phyloP scores from a whole-genome alignment of 1,140 invertebrate genomes.

The Micrasema minimum region DNA sequence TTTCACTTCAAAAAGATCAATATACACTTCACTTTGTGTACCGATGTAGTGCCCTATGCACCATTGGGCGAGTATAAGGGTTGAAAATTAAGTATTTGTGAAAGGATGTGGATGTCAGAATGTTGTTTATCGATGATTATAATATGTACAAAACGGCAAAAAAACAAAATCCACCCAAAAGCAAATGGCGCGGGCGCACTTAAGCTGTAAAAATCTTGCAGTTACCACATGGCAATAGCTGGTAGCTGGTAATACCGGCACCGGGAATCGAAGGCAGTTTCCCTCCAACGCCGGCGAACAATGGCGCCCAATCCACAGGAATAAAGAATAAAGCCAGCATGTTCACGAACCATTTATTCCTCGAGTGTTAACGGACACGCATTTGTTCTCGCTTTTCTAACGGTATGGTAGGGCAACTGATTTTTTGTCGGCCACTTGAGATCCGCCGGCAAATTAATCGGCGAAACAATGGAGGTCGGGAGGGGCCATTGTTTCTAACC shows the following conservation, averaged over 20 bases:
- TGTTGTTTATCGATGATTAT: too few species aligned
- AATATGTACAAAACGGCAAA: too few species aligned
- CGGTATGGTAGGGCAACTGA: slow-evolving; percentile 10
- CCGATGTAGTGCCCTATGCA: too few species aligned
- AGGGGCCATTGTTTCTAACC: slow-evolving; percentile 23
- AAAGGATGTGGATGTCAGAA: too few species aligned
- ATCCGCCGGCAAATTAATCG: slow-evolving; percentile 31
- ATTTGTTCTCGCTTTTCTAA: slow-evolving; percentile 45
- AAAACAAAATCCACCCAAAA: too few species aligned
- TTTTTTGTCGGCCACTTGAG: slow-evolving; percentile 30
- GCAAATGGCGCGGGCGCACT: not conserved
- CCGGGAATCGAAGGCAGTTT: not conserved
- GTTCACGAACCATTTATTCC: slow-evolving; percentile 41
- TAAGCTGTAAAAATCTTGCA: not conserved
- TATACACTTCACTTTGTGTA: too few species aligned
- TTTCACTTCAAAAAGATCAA: too few species aligned
- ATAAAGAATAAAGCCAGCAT: not conserved
- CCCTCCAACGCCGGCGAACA: slow-evolving; percentile 16
- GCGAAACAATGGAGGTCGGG: slow-evolving; percentile 18
- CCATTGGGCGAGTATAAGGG: too few species aligned
- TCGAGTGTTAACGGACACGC: slow-evolving; percentile 49
- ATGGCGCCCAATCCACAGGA: not conserved
- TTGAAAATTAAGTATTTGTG: too few species aligned
- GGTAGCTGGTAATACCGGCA: not conserved
- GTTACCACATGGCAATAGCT: not conserved